Evolutionary conservation across 2,113 vertebrate species (phyloP).

Genomic region (Rattus rattus): DNA sequence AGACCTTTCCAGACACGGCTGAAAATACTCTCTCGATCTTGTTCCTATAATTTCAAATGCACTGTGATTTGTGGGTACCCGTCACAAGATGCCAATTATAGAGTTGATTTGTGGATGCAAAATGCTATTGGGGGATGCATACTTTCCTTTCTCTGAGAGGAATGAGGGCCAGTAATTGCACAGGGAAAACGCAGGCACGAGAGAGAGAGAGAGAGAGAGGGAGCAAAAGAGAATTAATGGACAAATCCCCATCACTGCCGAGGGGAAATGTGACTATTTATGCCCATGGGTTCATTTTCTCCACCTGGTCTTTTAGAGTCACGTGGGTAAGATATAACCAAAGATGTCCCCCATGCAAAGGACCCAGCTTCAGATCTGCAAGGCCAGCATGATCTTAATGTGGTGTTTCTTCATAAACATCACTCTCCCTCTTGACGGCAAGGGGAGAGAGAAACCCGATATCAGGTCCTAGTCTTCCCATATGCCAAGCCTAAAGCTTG

Average conservation of each 20-base stretch:
- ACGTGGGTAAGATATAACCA: neutral
- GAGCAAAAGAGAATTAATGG: conserved; percentile 64
- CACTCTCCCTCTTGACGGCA: neutral
- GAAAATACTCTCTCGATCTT: conserved; percentile 65
- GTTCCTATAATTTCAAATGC: conserved; percentile 74
- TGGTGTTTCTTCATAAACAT: fast-evolving
- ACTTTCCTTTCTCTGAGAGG: conserved; percentile 68
- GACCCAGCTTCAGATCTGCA: neutral
- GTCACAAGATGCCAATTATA: conserved; percentile 79
- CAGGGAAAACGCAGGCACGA: conserved; percentile 65
- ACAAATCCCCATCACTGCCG: conserved; percentile 55
- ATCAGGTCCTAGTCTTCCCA: neutral
- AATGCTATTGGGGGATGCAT: conserved; percentile 69
- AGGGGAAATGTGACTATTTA: conserved; percentile 33
- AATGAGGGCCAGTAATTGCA: conserved; percentile 72
- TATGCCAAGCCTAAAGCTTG: neutral
- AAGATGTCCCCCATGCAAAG: neutral
- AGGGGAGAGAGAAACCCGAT: neutral
- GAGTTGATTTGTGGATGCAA: conserved; percentile 76
- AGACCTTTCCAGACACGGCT: conserved; percentile 64
- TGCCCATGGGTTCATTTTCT: conserved; percentile 46
- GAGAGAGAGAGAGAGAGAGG: conserved; percentile 3
- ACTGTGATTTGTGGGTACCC: conserved; percentile 76
- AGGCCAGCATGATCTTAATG: neutral
- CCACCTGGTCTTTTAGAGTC: conserved; percentile 52